A percentile compares a stretch with the other conserved stretches of the same genome.
Conservation (phyloP, 2,797 vertebrate genomes). For the Sciaenops ocellatus region DNA sequence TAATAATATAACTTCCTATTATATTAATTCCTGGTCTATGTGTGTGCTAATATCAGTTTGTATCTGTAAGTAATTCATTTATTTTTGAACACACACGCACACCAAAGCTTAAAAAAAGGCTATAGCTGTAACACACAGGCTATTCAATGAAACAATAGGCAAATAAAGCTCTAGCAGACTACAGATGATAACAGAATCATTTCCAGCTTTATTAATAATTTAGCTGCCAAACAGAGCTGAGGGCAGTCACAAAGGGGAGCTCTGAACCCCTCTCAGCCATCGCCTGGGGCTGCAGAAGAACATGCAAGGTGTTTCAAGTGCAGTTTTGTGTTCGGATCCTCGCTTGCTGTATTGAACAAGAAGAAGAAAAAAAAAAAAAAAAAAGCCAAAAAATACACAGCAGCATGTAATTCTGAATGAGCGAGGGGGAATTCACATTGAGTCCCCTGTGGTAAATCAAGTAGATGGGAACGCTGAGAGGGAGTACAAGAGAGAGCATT, state of each 20-base stretch:
- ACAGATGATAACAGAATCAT: slow-evolving; percentile 76
- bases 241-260: slow-evolving; percentile 66
- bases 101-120: slow-evolving; percentile 32
- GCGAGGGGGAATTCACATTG: slow-evolving; percentile 65
- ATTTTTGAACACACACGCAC: not conserved
- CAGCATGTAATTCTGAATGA: slow-evolving; percentile 62
- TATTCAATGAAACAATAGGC: slow-evolving; percentile 66
- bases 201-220: slow-evolving; percentile 84
- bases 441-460: slow-evolving; percentile 77
- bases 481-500: slow-evolving; percentile 63
- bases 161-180: slow-evolving; percentile 67
- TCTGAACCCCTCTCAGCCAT: slow-evolving; percentile 75
- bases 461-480: slow-evolving; percentile 62
- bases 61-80: slow-evolving; percentile 15
- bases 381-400: not conserved
- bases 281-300: slow-evolving; percentile 67
- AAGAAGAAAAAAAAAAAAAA: not conserved
- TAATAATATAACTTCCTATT: not conserved
- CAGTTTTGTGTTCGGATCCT: slow-evolving; percentile 47
- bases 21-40: not conserved
- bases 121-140: slow-evolving; percentile 40
- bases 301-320: slow-evolving; percentile 68
- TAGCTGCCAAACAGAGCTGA: slow-evolving; percentile 79
- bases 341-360: slow-evolving; percentile 31
- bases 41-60: not conserved